phyloP scores from a whole-genome alignment of 2,888 invertebrate genomes.

The Oxytorus armatus region DNA sequence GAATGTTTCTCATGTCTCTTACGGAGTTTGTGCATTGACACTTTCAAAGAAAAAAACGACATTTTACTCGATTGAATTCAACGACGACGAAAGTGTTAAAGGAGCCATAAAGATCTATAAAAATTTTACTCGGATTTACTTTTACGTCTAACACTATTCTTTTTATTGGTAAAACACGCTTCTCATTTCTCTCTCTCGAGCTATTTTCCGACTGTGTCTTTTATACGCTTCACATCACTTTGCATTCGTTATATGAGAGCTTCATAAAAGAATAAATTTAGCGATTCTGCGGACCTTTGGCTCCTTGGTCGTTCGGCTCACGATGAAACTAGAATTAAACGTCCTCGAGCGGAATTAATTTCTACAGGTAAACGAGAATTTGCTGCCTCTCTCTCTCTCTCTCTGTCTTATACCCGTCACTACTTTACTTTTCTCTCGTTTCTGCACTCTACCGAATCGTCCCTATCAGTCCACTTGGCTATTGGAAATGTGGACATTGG shows the following conservation, averaged over 20 bases:
- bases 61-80: not conserved
- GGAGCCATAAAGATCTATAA: not conserved
- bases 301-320: constrained; percentile 49
- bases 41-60: not conserved
- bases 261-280: too few species aligned
- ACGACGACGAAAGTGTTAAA: not conserved
- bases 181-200: constrained; percentile 5
- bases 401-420: not conserved
- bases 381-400: constrained; percentile 42
- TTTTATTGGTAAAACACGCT: constrained; percentile 9
- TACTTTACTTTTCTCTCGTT: constrained; percentile 13
- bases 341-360: constrained; percentile 70
- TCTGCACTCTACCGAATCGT: constrained; percentile 30
- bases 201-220: not conserved
- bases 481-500: constrained; percentile 38
- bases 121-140: not conserved
- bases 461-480: not conserved
- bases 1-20: too few species aligned
- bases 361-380: constrained; percentile 66
- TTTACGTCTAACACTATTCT: not conserved
- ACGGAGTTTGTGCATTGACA: not conserved
- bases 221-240: constrained; percentile 28
- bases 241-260: constrained; percentile 38
- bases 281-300: constrained; percentile 32
- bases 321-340: constrained; percentile 69